Base-by-base conservation (phyloP, 2,888 invertebrate species). In the Dicyrtoma fusca region DNA sequence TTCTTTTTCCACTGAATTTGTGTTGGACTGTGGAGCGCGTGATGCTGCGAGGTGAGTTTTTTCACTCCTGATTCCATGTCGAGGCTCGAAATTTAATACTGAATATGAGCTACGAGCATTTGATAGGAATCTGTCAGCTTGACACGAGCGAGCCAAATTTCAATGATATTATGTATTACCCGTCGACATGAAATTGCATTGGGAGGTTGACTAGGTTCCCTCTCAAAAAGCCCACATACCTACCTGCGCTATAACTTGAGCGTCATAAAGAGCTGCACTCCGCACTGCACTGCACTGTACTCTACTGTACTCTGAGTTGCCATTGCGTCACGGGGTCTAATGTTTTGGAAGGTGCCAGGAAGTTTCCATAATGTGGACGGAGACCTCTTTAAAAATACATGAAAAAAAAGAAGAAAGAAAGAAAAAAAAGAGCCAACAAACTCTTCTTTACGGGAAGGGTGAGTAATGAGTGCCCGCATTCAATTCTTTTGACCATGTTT, bases 91-190 rank as follows among this genome's bases (percentile, higher is more conserved):
- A 68, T 59, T 57, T 68, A 68, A 68, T 68, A 68, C 68, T 72
- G 72, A 64, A 72, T 77, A 76, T 77, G 79, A 79, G 71, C 66
- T 73, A 79, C 75, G 76, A 66, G 34, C 42, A 47, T 76, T 76
- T 72, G 79, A 79, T 79, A 77, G 76, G 59, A 73, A 79, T 79
- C 79, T 79, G 79, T 77, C 79, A 78, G 77, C 71, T 74, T 66
- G 66, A 66, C 66, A 66, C 66, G 61, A 68, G 68, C 68, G 68
- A 68, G 68, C 68, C 68, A 68, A 68, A 68, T 68, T 68, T 68
- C 68, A 68, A 68, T 68, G 47, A 59, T 68, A 68, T 68, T 68
- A 68, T 68, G 68, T 68, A 68, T 68, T 68, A 57, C 68, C 59
- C 26, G 65, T 65, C 65, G 23, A 65, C 65, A 51, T 51, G n/a